Evolutionary conservation across 2,888 invertebrate species (phyloP), one percentile per base, ranked within the genome.

Genomic region (Galerucella pusilla): DNA sequence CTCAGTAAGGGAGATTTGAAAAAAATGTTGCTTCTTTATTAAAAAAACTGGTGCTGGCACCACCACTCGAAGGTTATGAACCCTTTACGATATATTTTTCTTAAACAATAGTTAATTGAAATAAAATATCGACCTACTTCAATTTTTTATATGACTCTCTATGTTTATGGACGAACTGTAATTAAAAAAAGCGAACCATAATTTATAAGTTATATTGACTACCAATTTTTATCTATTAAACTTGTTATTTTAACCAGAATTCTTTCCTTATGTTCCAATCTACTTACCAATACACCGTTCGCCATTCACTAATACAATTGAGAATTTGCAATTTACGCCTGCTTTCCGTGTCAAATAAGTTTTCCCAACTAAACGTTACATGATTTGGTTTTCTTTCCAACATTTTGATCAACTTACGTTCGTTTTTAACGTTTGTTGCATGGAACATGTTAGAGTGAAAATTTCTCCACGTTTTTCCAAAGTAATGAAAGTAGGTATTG

Each of bases 221-320:
- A 28, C 28, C 28, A 3, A 28, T 28, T 28, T 28, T 28, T 28
- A 28, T 28, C 28, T 4, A 28, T 3, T 3, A 1, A 28, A 28
- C 28, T 0, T 28, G 4, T 28, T 28, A 28, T 7, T 42, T 42
- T 42, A 9, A 1, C 35, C 35, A 9, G 7, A 7, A 42, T 42
- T 59, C 9, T 20, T 5, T 20, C 3, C 20, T 20, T 46, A 63
- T 64, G 63, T 71, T 42, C 12, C 12, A 11, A 60, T 14, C n/a
- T 61, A 61, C 61, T 77, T 80, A 85, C 85, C 83, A 81, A 71
- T 84, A 85, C 35, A 84, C 68, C 10, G 80, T 80, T 76, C 77
- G 80, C 85, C 85, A 85, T 60, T 83, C 81, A 65, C 81, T 80
- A 16, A 81, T 68, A n/a, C 79, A 75, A 64, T 80, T 78, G 64